phyloP scores from a whole-genome alignment of 2,797 vertebrate species.

The Microctenopoma lineatum region DNA sequence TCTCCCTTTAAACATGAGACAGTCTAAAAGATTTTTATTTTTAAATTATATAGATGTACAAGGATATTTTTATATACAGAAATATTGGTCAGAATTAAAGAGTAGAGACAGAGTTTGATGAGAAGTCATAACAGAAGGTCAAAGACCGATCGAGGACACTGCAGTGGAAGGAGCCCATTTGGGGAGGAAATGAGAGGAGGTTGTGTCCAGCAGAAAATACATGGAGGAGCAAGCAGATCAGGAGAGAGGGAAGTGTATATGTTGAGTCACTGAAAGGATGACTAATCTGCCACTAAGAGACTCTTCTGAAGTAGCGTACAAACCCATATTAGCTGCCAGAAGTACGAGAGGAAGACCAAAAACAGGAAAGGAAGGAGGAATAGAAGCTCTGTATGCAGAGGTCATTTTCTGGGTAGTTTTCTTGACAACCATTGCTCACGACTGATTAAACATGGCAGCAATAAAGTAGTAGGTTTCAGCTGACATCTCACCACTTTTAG shows the following conservation, averaged over 20 bases:
- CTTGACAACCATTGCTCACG: constrained; percentile 12
- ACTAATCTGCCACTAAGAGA: constrained; percentile 51
- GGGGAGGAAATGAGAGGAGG: constrained; percentile 62
- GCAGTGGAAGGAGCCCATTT: constrained; percentile 51
- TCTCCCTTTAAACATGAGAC: neutral
- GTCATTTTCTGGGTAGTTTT: constrained; percentile 13
- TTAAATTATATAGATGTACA: neutral
- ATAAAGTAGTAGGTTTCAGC: constrained; percentile 12
- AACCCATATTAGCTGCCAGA: constrained; percentile 29
- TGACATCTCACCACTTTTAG: constrained; percentile 19
- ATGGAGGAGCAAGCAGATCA: constrained; percentile 34
- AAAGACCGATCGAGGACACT: constrained; percentile 48
- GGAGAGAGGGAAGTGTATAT: constrained; percentile 51
- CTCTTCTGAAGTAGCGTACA: constrained; percentile 49
- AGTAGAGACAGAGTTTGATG: constrained; percentile 12
- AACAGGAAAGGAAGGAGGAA: constrained; percentile 1
- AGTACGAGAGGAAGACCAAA: constrained; percentile 16
- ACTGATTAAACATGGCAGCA: constrained; percentile 31
- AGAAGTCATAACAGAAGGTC: constrained; percentile 51
- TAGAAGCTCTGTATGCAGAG: constrained; percentile 42
- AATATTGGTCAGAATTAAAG: neutral
- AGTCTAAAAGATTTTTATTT: neutral
- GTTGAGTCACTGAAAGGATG: constrained; percentile 45
- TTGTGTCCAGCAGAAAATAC: constrained; percentile 47
- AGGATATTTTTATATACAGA: neutral